These are phyloP conservation scores for Megathymus violae DNA, from an alignment of 1,140 invertebrate species.

Conservation along the genomic window DNA sequence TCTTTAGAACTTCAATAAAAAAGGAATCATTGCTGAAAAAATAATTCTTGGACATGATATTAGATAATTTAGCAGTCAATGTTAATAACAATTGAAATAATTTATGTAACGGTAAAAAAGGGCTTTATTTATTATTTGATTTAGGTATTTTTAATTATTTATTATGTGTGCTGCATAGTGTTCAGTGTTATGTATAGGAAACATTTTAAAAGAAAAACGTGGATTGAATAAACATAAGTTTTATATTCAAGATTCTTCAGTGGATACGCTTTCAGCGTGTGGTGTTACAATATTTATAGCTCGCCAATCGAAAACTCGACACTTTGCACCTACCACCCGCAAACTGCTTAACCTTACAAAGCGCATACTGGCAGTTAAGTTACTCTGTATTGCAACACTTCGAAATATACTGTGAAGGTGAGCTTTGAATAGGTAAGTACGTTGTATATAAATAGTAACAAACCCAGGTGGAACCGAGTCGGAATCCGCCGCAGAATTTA, in stretches of 20 bases:
- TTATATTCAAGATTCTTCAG: constrained; percentile 1
- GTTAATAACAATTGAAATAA: too few relatives aligned
- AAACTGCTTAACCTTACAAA: constrained; percentile 30
- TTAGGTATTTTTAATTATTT: too few relatives aligned
- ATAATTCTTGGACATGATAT: too few relatives aligned
- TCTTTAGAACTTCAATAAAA: too few relatives aligned
- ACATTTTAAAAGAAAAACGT: too few relatives aligned
- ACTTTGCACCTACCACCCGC: constrained; percentile 23
- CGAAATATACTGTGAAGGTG: constrained; percentile 16
- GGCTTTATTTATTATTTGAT: too few relatives aligned
- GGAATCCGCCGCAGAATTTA: constrained; percentile 44
- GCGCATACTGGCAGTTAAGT: constrained; percentile 19
- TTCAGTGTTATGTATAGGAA: too few relatives aligned
- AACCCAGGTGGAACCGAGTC: constrained; percentile 34
- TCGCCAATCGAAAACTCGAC: constrained; percentile 19
- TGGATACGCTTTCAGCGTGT: background rate
- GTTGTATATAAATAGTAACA: constrained; percentile 27
- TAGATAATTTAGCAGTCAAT: too few relatives aligned
- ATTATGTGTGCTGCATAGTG: too few relatives aligned
- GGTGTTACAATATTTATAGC: constrained; percentile 20
- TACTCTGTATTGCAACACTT: constrained; percentile 16
- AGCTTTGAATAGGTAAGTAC: constrained; percentile 26
- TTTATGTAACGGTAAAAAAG: too few relatives aligned
- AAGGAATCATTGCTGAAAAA: too few relatives aligned
- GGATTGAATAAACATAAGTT: background rate